Base-by-base conservation (phyloP, 2,113 vertebrate genomes). In the Engraulis encrasicolus region DNA sequence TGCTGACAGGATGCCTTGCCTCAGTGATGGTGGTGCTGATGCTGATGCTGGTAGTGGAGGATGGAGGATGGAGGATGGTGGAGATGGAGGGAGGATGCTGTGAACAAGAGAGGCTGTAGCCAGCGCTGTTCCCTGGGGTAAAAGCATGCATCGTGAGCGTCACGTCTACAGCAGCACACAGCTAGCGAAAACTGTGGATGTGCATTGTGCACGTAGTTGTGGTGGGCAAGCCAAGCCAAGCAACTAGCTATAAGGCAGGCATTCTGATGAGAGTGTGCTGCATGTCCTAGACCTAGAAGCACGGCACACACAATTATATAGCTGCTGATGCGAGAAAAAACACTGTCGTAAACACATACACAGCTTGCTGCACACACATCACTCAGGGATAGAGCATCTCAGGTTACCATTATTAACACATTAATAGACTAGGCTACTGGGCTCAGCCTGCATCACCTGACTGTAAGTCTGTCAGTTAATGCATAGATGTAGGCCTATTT, bases 301-400 rank as follows among this genome's bases (percentile, higher is more conserved):
- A 66, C n/a, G 23, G 9, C 19, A 14, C 58, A 27, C 23, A 9
- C 23, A 66, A 27, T 27, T 66, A 66, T 23, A 31, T n/a, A 66
- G 58, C 58, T 14, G 58, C 58, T 66, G 58, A 11, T 66, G 58
- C 58, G n/a, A n/a, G n/a, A n/a, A 66, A 23, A 66, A 66, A n/a
- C 58, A 66, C 58, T 79, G 1, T 11, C 66, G 78, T 83, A 18
- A 52, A 80, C 40, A 80, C 83, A 83, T 27, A 71, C 82, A 80
- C 83, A 20, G n/a, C n/a, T 48, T 84, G n/a, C n/a, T 31, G 14
- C 58, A 66, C 58, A 27, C 58, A 23, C 23, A 31, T 31, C 31
- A 66, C 58, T 66, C 58, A 31, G 0, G 6, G 31, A 27, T 66
- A 23, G n/a, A 66, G 58, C 7, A 14, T n/a, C 58, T 66, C 58